phyloP scores from a whole-genome alignment of 2,888 invertebrate species.

The Amiota mariae region DNA sequence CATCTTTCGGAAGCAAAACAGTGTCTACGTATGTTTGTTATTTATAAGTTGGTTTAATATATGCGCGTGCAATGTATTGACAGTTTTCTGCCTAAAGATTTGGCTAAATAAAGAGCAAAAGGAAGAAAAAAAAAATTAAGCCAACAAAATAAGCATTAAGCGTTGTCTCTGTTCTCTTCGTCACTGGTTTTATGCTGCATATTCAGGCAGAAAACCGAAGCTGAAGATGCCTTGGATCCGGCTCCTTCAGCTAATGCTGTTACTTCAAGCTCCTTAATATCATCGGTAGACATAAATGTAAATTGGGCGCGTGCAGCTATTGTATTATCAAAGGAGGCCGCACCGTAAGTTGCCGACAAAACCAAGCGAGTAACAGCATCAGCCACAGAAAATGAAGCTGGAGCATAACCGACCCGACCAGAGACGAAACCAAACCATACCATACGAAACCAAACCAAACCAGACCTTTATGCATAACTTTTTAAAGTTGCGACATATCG shows the following conservation, averaged over 20 bases:
- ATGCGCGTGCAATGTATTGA: conserved; percentile 62
- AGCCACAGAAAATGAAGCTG: conserved; percentile 20
- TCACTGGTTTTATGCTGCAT: background rate
- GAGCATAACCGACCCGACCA: conserved; percentile 42
- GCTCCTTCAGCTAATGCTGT: conserved; percentile 45
- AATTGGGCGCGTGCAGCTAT: conserved; percentile 74
- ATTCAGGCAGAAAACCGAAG: conserved; percentile 7
- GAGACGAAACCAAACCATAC: conserved; percentile 45
- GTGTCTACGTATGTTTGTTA: conserved; percentile 28
- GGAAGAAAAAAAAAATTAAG: conserved; percentile 4
- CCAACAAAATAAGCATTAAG: conserved; percentile 20
- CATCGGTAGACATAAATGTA: conserved; percentile 73
- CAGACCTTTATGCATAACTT: conserved; percentile 69
- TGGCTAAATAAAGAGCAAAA: conserved; percentile 30
- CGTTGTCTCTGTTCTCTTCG: background rate
- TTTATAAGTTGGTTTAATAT: conserved; percentile 65
- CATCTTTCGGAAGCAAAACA: conserved; percentile 51
- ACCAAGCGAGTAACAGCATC: conserved; percentile 11
- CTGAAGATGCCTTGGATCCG: conserved; percentile 26
- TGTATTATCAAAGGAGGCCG: conserved; percentile 73
- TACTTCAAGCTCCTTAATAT: conserved; percentile 62
- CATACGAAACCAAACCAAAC: conserved; percentile 41
- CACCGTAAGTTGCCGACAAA: conserved; percentile 53
- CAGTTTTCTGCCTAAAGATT: conserved; percentile 61
- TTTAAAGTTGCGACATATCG: conserved; percentile 70